Evolutionary conservation across 2,797 vertebrate species (phyloP), one percentile per base, ranked within the genome.

Genomic region (Hoplostethus mediterraneus): DNA sequence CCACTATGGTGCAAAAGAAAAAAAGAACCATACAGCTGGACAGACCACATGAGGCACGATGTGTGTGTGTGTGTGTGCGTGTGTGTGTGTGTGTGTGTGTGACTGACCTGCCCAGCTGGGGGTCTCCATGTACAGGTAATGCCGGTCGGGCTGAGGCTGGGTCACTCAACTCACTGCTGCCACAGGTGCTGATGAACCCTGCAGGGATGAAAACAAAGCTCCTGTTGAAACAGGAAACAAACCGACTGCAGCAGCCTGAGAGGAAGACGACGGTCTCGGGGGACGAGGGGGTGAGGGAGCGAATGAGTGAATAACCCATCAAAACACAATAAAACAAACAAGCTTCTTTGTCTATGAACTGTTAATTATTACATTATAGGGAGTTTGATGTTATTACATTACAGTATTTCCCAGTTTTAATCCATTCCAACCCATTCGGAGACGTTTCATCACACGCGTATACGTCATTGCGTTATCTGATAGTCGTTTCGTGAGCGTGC

Each of bases 41-140:
- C 25, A 56, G n/a, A 56, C 2, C 25, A 33, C 4, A 48, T 9
- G 5, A 8, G 1, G 5, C 38, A 40, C 5, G 10, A 40, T 40
- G 10, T 2, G 13, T 25, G 14, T 40, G 31, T 14, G 17, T 13
- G 3, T 11, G 0, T 30, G 36, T 13, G 53, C n/a, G 45, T 2
- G 13, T 25, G 14, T 40, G 31, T 14, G 17, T 13, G 3, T 11
- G 0, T 30, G 36, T 13, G 53, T 28, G 5, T 1, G 77, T 25
- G 45, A 33, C 93, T 92, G 66, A 95, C 94, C 94, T 95, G 94
- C 86, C 93, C 94, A 94, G 93, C 92, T 93, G 92, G 93, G 92
- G 89, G 92, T 93, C 93, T 94, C 93, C 94, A 95, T 94, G 93
- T 94, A 95, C 93, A 79, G 89, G 89, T 90, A 60, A 88, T 87